A percentile compares a stretch with the other conserved stretches of the same genome.
phyloP scores from a whole-genome alignment of 2,113 vertebrate genomes.

The Datnioides undecimradiatus region DNA sequence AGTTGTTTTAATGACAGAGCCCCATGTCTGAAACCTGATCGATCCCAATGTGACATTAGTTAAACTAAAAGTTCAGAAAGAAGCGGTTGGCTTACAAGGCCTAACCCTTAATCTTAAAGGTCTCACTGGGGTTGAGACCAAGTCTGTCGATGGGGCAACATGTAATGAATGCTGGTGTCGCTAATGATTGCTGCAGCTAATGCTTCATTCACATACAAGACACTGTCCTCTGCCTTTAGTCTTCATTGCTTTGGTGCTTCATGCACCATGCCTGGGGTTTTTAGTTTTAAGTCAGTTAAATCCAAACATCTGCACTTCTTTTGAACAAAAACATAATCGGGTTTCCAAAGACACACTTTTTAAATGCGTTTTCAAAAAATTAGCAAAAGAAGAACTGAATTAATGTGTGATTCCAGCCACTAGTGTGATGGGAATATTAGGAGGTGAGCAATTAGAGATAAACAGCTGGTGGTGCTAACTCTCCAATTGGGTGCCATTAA shows the following conservation, averaged over 20 bases:
- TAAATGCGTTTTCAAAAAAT: background rate
- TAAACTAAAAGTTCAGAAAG: background rate
- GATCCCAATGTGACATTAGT: background rate
- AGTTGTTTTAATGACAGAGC: background rate
- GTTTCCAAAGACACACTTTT: background rate
- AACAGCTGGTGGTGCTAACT: too few species aligned
- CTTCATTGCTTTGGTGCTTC: background rate
- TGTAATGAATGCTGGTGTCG: constrained; percentile 9
- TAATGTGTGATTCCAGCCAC: too few species aligned
- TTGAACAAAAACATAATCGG: background rate
- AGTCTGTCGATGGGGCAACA: background rate
- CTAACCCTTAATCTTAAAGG: constrained; percentile 9
- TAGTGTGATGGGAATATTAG: too few species aligned
- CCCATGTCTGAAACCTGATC: constrained; percentile 29
- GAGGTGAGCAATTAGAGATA: too few species aligned
- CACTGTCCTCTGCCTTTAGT: background rate
- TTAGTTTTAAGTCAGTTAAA: background rate
- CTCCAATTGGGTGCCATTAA: too few species aligned
- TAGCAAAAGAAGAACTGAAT: too few species aligned
- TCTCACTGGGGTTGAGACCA: constrained; percentile 13
- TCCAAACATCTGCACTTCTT: background rate
- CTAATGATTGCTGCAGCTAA: constrained; percentile 37
- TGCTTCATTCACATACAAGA: background rate
- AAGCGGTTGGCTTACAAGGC: background rate
- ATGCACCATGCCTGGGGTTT: background rate